A percentile compares a stretch with the other conserved stretches of the same genome.
These are phyloP conservation scores for Globodera ellingtonae DNA, from an alignment of 1,140 invertebrate genomes.

Conservation along the genomic window DNA sequence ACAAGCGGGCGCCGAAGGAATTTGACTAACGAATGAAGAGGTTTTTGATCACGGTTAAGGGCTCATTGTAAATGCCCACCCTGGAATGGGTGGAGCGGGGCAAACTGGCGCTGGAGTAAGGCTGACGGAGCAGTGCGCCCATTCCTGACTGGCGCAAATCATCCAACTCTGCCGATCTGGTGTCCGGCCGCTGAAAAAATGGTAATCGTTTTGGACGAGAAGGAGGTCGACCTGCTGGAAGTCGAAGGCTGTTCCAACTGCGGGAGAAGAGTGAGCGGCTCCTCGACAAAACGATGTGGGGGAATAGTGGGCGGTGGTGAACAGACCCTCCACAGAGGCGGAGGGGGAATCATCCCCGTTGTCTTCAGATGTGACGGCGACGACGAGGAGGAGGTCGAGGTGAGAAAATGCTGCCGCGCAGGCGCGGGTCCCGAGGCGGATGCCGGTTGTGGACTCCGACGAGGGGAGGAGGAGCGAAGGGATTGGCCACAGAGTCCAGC, in stretches of 20 bases:
- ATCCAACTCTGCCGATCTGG: conserved; percentile 63
- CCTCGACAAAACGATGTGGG: conserved; percentile 20
- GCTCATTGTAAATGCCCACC: conserved; percentile 13
- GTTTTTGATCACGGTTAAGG: background rate
- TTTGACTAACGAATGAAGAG: conserved; percentile 15
- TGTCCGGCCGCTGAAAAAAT: conserved; percentile 47
- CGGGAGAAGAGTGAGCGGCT: background rate
- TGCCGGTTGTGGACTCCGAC: background rate
- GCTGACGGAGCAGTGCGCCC: conserved; percentile 28
- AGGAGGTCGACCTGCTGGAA: background rate
- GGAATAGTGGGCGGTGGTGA: background rate
- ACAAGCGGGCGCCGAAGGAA: conserved; percentile 1
- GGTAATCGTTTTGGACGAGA: background rate
- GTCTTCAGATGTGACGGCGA: conserved; percentile 43
- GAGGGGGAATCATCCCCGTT: conserved; percentile 8
- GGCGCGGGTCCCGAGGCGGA: background rate
- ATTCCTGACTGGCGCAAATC: conserved; percentile 54
- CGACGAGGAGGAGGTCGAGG: conserved; percentile 59
- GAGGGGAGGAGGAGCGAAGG: conserved; percentile 14
- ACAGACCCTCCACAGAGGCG: conserved; percentile 20
- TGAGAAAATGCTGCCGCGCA: background rate
- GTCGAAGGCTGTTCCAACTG: conserved; percentile 12
- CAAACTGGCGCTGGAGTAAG: conserved; percentile 56
- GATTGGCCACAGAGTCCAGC: conserved; percentile 54
- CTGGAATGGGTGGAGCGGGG: conserved; percentile 57